Evolutionary conservation across 1,140 invertebrate species (phyloP), one percentile per base, ranked within the genome.

Genomic region (Zaprionus camerounensis): DNA sequence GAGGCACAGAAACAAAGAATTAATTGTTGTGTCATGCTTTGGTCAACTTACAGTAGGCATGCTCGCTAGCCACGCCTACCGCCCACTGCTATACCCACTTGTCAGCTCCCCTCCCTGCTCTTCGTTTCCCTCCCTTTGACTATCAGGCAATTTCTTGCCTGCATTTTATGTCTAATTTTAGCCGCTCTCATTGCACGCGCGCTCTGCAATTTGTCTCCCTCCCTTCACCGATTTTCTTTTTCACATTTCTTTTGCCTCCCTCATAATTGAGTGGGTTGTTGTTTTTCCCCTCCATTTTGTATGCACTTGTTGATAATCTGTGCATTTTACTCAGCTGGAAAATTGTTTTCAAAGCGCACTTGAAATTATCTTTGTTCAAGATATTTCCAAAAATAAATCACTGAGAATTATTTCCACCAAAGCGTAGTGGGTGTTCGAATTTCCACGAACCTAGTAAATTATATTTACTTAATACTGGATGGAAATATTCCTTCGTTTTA

Each of bases 11-110:
- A 87, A 88, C 84, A 87, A 87, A 87, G 84, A 81, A 75, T 87
- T 87, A 88, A 87, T 87, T 87, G 84, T 87, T 75, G 66, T 38
- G 46, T 46, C 76, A 64, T 36, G 17, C 58, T 57, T 69, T 82
- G 62, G 65, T 86, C 79, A 76, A 64, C 71, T 71, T 3, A 34
- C 9, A 34, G 31, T 9, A 34, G 31, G 31, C 31, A 34, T 9
- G 9, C 31, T 34, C 3, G 9, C 31, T 34, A 34, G 31, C 36
- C n/a, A 46, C 6, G 41, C 41, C n/a, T 17, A 9, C 41, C 6
- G 6, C 57, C 31, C 22, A 31, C 26, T 65, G 17, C 55, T 36
- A 44, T 41, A n/a, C 41, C 41, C 7, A 46, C 41, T 44, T 44
- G n/a, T 44, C 38, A 44, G 38, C 15, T 7, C 5, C 3, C 20